phyloP scores from a whole-genome alignment of 1,140 invertebrate species.

The Calephelis nemesis region DNA sequence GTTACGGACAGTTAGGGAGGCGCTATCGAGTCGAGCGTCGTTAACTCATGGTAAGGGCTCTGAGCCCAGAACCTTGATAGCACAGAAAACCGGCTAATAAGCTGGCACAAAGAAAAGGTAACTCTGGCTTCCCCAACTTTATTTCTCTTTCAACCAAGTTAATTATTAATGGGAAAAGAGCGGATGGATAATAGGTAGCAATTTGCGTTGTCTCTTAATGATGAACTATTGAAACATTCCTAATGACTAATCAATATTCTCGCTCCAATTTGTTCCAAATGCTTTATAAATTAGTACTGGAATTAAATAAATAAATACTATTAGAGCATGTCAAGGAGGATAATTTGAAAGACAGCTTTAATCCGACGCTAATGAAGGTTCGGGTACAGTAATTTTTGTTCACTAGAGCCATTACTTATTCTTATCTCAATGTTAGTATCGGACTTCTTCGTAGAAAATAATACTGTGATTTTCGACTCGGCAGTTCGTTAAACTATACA shows the following conservation, averaged over 20 bases:
- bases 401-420: too few relatives aligned
- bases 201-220: not conserved
- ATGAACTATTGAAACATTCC: not conserved
- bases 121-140: not conserved
- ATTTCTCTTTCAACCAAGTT: not conserved
- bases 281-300: not conserved
- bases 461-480: too few relatives aligned
- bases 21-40: too few relatives aligned
- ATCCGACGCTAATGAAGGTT: too few relatives aligned
- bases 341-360: too few relatives aligned
- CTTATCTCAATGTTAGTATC: too few relatives aligned
- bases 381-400: too few relatives aligned
- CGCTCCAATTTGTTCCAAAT: not conserved
- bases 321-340: not conserved
- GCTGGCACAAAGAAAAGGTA: not conserved
- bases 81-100: not conserved
- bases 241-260: slow-evolving; percentile 3
- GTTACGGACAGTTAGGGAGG: too few relatives aligned
- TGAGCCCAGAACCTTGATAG: too few relatives aligned
- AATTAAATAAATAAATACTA: not conserved
- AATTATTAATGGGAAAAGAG: not conserved
- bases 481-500: too few relatives aligned
- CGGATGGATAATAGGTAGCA: not conserved
- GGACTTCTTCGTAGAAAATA: too few relatives aligned
- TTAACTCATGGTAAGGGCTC: too few relatives aligned